A percentile compares a stretch with the other conserved stretches of the same genome.
Evolutionary conservation across 2,113 vertebrate species (phyloP).

Genomic region (Prunella fulvescens): DNA sequence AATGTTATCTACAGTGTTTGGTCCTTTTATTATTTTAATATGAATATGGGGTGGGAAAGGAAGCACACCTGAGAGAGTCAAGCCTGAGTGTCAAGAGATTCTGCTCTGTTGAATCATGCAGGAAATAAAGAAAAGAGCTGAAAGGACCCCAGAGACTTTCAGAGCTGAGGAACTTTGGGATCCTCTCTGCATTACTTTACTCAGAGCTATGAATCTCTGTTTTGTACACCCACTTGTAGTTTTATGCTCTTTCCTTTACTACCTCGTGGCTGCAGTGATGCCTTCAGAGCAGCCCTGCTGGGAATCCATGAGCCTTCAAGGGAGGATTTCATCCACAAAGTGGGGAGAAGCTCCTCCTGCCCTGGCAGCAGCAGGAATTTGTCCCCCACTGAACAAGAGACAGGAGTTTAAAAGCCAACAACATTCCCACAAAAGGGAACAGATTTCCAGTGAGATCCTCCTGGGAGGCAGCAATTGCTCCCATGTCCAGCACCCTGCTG

Average conservation of each 20-base stretch:
- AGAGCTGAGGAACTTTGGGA: not conserved
- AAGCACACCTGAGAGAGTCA: not conserved
- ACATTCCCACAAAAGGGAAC: fast-evolving
- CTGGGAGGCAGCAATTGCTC: not conserved
- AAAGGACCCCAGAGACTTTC: not conserved
- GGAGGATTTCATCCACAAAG: not conserved
- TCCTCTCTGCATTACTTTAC: not conserved
- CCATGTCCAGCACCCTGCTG: not conserved
- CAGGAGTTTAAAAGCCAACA: not conserved
- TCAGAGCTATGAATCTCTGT: not conserved
- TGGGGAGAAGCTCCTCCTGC: not conserved
- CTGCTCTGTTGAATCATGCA: not conserved
- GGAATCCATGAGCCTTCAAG: not conserved
- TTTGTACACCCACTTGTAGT: not conserved
- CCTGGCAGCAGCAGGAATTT: not conserved
- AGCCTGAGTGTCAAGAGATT: not conserved
- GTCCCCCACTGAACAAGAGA: not conserved
- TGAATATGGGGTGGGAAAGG: not conserved
- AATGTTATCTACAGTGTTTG: not conserved
- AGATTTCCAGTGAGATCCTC: not conserved
- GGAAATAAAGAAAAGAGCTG: not conserved
- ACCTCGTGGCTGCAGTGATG: not conserved
- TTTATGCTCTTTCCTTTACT: not conserved
- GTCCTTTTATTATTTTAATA: not conserved
- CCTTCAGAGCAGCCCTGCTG: not conserved